These are phyloP conservation scores for Fregetta grallaria DNA, from an alignment of 2,113 vertebrate genomes.

Conservation along the genomic window DNA sequence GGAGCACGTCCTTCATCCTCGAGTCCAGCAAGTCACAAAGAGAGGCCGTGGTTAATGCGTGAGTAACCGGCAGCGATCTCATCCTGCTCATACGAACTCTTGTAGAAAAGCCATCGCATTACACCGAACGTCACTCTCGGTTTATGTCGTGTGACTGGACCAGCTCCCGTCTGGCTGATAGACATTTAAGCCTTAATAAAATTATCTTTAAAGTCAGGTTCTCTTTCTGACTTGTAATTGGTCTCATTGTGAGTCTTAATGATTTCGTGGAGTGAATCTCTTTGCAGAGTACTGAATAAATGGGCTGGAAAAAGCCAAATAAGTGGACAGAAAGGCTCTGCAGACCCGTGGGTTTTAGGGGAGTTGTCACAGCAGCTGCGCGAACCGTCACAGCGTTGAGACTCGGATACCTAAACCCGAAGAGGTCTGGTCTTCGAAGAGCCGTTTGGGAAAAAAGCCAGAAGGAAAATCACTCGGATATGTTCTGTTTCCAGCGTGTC, in stretches of 20 bases:
- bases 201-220: not conserved
- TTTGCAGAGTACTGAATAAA: not conserved
- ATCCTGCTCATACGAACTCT: not conserved
- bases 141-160: not conserved
- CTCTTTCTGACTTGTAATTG: not conserved
- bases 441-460: not conserved
- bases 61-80: not conserved
- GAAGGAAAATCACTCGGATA: rapidly evolving
- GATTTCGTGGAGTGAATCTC: not conserved
- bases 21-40: not conserved
- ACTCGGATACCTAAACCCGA: rapidly evolving
- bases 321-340: rapidly evolving
- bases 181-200: constrained; percentile 71
- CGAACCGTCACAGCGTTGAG: not conserved
- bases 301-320: not conserved
- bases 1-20: not conserved
- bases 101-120: not conserved
- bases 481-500: not conserved
- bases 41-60: not conserved
- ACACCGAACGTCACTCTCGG: not conserved
- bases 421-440: not conserved
- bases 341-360: rapidly evolving
- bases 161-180: constrained; percentile 25
- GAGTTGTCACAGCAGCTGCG: not conserved
- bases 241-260: not conserved